Conservation (phyloP, 1,140 invertebrate genomes). For the Gyrodactylus bullatarudis region DNA sequence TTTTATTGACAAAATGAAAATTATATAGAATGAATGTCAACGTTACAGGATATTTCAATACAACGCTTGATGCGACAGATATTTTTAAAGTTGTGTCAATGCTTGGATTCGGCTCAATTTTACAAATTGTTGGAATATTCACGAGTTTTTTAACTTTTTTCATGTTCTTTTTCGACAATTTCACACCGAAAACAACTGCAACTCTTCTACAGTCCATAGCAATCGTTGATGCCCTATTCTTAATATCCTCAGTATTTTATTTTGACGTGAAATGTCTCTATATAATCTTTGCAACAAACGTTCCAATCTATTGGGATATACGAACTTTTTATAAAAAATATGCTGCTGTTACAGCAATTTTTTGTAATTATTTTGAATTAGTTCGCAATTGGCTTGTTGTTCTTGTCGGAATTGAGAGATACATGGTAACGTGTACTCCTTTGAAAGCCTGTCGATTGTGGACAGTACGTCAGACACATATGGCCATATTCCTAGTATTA, state of each 20-base stretch:
- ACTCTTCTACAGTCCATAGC: neutral
- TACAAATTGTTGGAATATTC: neutral
- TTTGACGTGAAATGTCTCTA: neutral
- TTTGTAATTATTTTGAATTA: neutral
- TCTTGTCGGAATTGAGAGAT: conserved; percentile 1
- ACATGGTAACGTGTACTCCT: neutral
- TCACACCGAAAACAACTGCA: conserved; percentile 1
- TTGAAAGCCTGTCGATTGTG: neutral
- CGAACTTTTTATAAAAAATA: neutral
- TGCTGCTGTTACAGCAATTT: neutral
- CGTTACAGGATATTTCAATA: neutral
- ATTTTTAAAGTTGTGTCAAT: neutral
- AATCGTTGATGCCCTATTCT: neutral
- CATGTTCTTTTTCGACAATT: conserved; percentile 2
- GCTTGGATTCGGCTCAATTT: neutral
- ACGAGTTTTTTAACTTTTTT: conserved; percentile 1
- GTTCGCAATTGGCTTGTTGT: conserved; percentile 1
- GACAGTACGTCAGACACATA: neutral
- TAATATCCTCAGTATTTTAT: neutral
- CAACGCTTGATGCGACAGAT: neutral
- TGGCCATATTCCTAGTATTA: neutral
- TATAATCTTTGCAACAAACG: neutral
- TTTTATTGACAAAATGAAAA: too few relatives aligned
- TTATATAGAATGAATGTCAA: neutral
- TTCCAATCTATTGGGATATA: neutral